A percentile compares a stretch with the other conserved stretches of the same genome.
These are phyloP conservation scores for Scolopax mira DNA, from an alignment of 2,113 vertebrate species.

Conservation along the genomic window DNA sequence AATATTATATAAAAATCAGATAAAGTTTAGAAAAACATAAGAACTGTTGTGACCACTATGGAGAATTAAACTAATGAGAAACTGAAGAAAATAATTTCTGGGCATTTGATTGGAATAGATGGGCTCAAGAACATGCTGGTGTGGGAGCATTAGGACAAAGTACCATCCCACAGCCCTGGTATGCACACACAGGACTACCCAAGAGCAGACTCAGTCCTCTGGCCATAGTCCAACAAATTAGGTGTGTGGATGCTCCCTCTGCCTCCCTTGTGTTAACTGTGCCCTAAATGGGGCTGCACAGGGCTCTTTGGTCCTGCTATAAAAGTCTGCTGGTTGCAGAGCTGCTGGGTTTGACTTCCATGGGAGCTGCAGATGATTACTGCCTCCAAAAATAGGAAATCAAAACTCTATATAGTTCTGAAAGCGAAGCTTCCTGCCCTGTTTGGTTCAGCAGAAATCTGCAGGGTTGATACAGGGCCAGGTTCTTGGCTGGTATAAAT, in stretches of 20 bases:
- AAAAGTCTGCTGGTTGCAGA: not conserved
- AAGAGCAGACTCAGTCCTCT: not conserved
- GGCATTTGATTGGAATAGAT: not conserved
- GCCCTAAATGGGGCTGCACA: not conserved
- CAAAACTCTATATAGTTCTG: not conserved
- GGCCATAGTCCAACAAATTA: not conserved
- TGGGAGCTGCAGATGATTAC: not conserved
- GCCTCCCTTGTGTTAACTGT: rapidly evolving
- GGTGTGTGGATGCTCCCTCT: not conserved
- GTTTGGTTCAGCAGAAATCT: not conserved
- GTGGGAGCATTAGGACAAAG: not conserved
- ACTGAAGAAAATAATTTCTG: not conserved
- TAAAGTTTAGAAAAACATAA: not conserved
- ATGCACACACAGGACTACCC: not conserved
- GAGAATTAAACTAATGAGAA: not conserved
- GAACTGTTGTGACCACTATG: not conserved
- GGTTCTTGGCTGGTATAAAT: conserved; percentile 26
- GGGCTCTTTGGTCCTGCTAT: not conserved
- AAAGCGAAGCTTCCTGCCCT: not conserved
- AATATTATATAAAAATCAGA: not conserved
- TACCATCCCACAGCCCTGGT: not conserved
- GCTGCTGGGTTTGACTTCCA: not conserved
- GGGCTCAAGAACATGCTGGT: not conserved
- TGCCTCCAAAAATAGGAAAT: not conserved
- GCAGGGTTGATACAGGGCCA: not conserved